Percentiles rank a stretch among this genome's conserved stretches.
Conservation (phyloP, 2,888 invertebrate species). For the Sinohyriopsis cumingii region DNA sequence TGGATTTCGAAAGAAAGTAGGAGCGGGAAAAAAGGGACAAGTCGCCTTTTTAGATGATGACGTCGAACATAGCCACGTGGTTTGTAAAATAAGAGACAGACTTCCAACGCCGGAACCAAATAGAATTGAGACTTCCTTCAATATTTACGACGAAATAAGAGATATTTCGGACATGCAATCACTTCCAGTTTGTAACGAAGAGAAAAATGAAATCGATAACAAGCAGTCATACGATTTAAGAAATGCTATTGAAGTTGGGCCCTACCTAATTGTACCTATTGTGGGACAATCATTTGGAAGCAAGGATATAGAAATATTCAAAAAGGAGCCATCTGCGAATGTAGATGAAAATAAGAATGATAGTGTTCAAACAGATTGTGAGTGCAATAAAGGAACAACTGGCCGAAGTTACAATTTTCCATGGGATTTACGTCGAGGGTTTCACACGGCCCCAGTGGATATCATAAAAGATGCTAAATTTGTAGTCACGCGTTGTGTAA, state of each 20-base stretch:
- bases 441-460: background rate
- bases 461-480: slow-evolving; percentile 25
- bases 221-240: slow-evolving; percentile 25
- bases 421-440: slow-evolving; percentile 9
- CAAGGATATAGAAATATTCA: slow-evolving; percentile 37
- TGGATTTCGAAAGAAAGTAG: slow-evolving; percentile 32
- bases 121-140: slow-evolving; percentile 25
- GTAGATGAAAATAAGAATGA: background rate
- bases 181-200: slow-evolving; percentile 15
- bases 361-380: background rate
- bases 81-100: slow-evolving; percentile 24
- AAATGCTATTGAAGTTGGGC: slow-evolving; percentile 41
- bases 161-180: slow-evolving; percentile 20
- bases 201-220: slow-evolving; percentile 33
- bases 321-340: slow-evolving; percentile 11
- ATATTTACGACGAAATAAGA: slow-evolving; percentile 39
- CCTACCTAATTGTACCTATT: slow-evolving; percentile 38
- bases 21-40: slow-evolving; percentile 33
- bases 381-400: slow-evolving; percentile 1
- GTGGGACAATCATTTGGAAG: slow-evolving; percentile 22
- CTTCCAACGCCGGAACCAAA: slow-evolving; percentile 35
- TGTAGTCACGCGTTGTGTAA: slow-evolving; percentile 37
- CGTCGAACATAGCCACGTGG: slow-evolving; percentile 26
- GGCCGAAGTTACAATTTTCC: slow-evolving; percentile 7
- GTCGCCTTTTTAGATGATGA: slow-evolving; percentile 31